Conservation (phyloP, 2,888 invertebrate species). For the Cistogaster globosa region DNA sequence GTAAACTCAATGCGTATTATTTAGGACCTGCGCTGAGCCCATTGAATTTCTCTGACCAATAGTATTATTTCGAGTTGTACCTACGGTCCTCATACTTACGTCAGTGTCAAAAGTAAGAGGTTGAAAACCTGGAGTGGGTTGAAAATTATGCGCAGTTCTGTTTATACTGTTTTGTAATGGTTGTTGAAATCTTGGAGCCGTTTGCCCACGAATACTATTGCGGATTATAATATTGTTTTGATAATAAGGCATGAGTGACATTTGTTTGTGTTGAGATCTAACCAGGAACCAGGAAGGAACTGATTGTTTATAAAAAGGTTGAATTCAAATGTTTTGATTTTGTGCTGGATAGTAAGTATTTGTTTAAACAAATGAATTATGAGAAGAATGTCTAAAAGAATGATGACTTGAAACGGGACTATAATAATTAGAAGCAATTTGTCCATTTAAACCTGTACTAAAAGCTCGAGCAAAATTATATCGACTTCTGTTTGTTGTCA, state of each 20-base stretch:
- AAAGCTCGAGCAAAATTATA: neutral
- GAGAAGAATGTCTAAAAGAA: neutral
- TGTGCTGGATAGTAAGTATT: neutral
- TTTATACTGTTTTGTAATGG: neutral
- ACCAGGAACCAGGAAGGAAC: neutral
- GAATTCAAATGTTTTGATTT: neutral
- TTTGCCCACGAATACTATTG: neutral
- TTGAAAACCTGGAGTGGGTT: neutral
- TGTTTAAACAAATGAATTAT: neutral
- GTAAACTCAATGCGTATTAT: no score
- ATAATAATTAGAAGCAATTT: constrained; percentile 1
- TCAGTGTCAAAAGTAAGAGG: neutral
- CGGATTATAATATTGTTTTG: neutral
- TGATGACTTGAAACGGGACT: no score
- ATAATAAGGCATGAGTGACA: neutral
- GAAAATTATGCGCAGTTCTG: neutral
- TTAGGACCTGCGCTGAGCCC: no score
- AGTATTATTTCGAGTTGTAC: no score
- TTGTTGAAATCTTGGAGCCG: neutral
- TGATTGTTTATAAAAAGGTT: neutral
- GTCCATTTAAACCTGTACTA: neutral
- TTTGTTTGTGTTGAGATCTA: neutral
- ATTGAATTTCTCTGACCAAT: no score
- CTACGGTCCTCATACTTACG: no score
- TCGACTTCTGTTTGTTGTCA: neutral